phyloP scores from a whole-genome alignment of 2,797 vertebrate genomes.

The Onychomys torridus region DNA sequence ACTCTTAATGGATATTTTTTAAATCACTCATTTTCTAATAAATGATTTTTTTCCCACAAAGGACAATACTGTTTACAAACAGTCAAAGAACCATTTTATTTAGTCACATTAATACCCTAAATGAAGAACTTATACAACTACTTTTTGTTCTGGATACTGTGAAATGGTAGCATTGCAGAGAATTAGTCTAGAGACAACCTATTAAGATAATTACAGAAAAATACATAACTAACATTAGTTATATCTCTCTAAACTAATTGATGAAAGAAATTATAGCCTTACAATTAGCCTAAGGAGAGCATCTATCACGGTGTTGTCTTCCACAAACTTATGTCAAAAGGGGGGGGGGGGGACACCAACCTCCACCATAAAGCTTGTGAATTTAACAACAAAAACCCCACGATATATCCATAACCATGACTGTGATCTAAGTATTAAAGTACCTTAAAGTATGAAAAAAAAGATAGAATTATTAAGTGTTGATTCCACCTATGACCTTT shows the following conservation, averaged over 20 bases:
- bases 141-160: constrained; percentile 37
- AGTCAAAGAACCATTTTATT: constrained; percentile 14
- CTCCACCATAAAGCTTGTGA: not conserved
- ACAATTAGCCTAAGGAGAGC: constrained; percentile 47
- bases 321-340: constrained; percentile 41
- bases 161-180: constrained; percentile 36
- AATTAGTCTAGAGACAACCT: not conserved
- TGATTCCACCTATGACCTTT: constrained; percentile 51
- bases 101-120: constrained; percentile 56
- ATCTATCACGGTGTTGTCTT: not conserved
- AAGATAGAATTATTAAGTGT: constrained; percentile 40
- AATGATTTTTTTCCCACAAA: constrained; percentile 4
- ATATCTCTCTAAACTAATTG: constrained; percentile 14
- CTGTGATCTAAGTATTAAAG: constrained; percentile 53
- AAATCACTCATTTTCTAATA: constrained; percentile 49
- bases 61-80: constrained; percentile 28
- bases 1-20: not conserved
- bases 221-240: not conserved
- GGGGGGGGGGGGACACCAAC: not conserved
- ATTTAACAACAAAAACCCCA: constrained; percentile 7
- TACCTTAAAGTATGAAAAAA: constrained; percentile 52
- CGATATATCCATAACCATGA: constrained; percentile 50
- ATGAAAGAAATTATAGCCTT: constrained; percentile 42
- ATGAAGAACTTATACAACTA: constrained; percentile 39
- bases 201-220: not conserved